phyloP scores from a whole-genome alignment of 2,797 vertebrate genomes.

The Chelonia mydas region DNA sequence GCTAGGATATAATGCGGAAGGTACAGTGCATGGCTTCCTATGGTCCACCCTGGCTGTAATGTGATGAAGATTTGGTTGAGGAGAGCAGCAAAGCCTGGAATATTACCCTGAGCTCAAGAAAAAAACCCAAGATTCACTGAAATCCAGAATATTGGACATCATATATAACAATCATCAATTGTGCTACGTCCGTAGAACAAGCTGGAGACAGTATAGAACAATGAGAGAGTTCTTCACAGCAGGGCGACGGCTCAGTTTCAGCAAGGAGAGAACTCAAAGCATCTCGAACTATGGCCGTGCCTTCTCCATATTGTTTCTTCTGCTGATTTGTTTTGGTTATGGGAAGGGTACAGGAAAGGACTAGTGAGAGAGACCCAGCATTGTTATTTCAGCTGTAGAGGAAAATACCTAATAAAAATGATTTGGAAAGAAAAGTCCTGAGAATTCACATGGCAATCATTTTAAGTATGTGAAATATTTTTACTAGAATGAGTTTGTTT shows the following conservation, averaged over 20 bases:
- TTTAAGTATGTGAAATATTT: slow-evolving; percentile 69
- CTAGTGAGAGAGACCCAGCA: neutral
- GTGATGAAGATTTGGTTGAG: neutral
- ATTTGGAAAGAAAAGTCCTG: slow-evolving; percentile 19
- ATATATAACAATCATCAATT: neutral
- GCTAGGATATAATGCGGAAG: slow-evolving; percentile 1
- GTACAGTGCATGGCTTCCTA: neutral
- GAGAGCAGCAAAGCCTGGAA: neutral
- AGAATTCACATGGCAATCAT: slow-evolving; percentile 29
- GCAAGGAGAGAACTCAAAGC: slow-evolving; percentile 36
- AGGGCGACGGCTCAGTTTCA: neutral
- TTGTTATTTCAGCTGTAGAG: slow-evolving; percentile 74
- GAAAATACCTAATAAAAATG: neutral
- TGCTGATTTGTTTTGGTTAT: slow-evolving; percentile 47
- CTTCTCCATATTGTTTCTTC: slow-evolving; percentile 10
- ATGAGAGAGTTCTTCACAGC: neutral
- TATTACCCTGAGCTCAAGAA: neutral
- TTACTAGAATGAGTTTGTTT: slow-evolving; percentile 59
- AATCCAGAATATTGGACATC: neutral
- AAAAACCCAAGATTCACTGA: neutral
- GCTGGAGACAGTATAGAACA: neutral
- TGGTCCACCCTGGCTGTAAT: neutral
- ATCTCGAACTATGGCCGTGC: neutral
- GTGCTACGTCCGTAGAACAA: neutral
- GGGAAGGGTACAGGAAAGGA: slow-evolving; percentile 18